Evolutionary conservation across 2,888 invertebrate genomes (phyloP).

Genomic region (Scelioninae gen. 2): DNA sequence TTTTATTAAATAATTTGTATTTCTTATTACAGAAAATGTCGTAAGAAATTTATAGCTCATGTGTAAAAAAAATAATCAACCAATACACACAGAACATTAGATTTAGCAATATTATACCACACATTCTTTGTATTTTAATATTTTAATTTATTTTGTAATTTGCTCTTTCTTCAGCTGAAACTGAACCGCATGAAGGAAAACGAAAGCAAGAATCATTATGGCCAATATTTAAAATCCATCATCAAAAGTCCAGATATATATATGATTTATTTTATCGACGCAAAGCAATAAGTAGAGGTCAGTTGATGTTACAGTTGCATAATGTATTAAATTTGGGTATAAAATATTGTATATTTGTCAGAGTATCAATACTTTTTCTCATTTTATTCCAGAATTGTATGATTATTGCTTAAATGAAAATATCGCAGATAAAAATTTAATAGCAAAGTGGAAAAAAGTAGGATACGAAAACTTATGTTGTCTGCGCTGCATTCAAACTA

Average conservation of each 20-base stretch:
- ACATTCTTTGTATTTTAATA: too few relatives aligned
- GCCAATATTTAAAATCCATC: conserved; percentile 99
- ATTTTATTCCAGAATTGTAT: conserved; percentile 84
- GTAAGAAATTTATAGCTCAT: too few relatives aligned
- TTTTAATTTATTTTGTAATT: too few relatives aligned
- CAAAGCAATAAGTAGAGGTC: conserved; percentile 93
- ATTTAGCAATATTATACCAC: too few relatives aligned
- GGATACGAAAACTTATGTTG: conserved; percentile 99
- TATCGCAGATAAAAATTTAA: conserved; percentile 97
- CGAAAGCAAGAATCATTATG: conserved; percentile 98
- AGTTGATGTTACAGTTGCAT: too few relatives aligned
- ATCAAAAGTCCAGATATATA: conserved; percentile 97
- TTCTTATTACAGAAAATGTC: too few relatives aligned
- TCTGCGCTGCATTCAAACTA: conserved; percentile 96
- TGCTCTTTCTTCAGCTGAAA: conserved; percentile 96
- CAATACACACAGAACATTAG: too few relatives aligned
- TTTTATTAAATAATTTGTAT: too few relatives aligned
- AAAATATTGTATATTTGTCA: too few relatives aligned
- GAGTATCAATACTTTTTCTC: too few relatives aligned
- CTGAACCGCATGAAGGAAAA: conserved; percentile 99
- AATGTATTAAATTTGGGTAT: too few relatives aligned
- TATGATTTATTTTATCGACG: conserved; percentile 96
- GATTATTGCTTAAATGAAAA: conserved; percentile 97
- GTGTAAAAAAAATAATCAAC: too few relatives aligned
- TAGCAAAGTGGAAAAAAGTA: conserved; percentile 99